These are phyloP conservation scores for Drosophila subsilvestris DNA, from an alignment of 2,888 invertebrate species.

Conservation along the genomic window DNA sequence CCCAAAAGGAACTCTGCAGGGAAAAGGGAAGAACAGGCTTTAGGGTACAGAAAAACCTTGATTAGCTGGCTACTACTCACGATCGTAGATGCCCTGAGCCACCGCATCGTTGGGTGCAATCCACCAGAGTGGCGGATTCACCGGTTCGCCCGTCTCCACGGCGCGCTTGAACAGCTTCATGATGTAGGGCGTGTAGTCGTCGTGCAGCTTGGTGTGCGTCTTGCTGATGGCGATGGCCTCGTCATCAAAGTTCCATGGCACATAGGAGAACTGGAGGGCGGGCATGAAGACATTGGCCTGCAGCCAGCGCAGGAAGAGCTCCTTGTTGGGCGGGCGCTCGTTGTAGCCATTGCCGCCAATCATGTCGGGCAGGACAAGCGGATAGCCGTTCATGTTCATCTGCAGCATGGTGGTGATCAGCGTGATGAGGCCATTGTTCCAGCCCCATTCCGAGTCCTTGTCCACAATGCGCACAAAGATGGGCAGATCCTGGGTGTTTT, in stretches of 20 bases:
- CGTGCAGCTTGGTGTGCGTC: slow-evolving; percentile 88
- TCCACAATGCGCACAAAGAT: slow-evolving; percentile 90
- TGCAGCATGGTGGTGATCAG: slow-evolving; percentile 86
- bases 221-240: slow-evolving; percentile 87
- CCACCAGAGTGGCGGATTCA: slow-evolving; percentile 95
- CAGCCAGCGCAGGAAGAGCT: slow-evolving; percentile 90
- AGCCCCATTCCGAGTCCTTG: slow-evolving; percentile 88
- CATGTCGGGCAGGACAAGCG: slow-evolving; percentile 92
- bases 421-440: slow-evolving; percentile 88
- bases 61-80: slow-evolving; percentile 81
- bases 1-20: slow-evolving; percentile 91
- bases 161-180: slow-evolving; percentile 87
- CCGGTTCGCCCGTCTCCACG: slow-evolving; percentile 87
- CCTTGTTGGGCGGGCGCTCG: slow-evolving; percentile 85
- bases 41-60: not conserved
- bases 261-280: slow-evolving; percentile 90
- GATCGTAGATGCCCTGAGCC: slow-evolving; percentile 86
- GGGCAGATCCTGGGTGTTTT: slow-evolving; percentile 87
- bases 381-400: slow-evolving; percentile 85
- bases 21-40: not conserved
- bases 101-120: slow-evolving; percentile 88
- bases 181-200: slow-evolving; percentile 86
- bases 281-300: slow-evolving; percentile 91
- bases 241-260: slow-evolving; percentile 90
- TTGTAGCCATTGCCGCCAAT: slow-evolving; percentile 88